Evolutionary conservation across 2,888 invertebrate genomes (phyloP), one percentile per base, ranked within the genome.

Genomic region (Shargacucullia verbasci): DNA sequence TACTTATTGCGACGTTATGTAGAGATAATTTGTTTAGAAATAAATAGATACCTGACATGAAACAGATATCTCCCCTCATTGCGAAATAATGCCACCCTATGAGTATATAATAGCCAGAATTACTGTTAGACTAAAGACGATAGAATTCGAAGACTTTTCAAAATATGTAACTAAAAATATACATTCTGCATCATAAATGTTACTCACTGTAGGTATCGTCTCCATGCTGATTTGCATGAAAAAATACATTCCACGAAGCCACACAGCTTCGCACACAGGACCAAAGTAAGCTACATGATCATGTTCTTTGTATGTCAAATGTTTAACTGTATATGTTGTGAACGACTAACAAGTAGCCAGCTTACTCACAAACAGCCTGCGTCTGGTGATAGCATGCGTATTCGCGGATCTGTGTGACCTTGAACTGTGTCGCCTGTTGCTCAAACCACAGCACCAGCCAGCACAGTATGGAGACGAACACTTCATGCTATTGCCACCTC

Each of bases 361-460:
- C 91, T 91, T 91, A 88, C 89, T 91, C 86, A 91, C 91, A 84
- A 73, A 83, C 81, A 83, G 82, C 85, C 77, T 74, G 83, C 78
- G 81, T 75, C 38, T 83, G 86, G 85, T 84, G 86, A 86, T 79
- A 89, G 90, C 91, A 92, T 89, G 89, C 79, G 69, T 69, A 73
- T 63, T 74, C 63, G 67, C 69, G 70, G 52, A 15, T 73, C 73
- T 76, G 70, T 81, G 80, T 81, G 68, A 78, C 75, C 76, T 72
- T 73, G 48, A 73, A 76, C 69, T 80, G 81, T 83, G 80, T 78
- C 77, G 83, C 84, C 77, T 79, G 69, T 78, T 76, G 77, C 76
- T 76, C 78, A 73, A 62, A 80, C 71, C 67, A 57, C 65, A 25
- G 57, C 64, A 70, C 61, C 60, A 64, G 57, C 49, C 49, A 48